These are phyloP conservation scores for Drosophila bocki DNA, from an alignment of 1,140 invertebrate genomes.

Conservation along the genomic window DNA sequence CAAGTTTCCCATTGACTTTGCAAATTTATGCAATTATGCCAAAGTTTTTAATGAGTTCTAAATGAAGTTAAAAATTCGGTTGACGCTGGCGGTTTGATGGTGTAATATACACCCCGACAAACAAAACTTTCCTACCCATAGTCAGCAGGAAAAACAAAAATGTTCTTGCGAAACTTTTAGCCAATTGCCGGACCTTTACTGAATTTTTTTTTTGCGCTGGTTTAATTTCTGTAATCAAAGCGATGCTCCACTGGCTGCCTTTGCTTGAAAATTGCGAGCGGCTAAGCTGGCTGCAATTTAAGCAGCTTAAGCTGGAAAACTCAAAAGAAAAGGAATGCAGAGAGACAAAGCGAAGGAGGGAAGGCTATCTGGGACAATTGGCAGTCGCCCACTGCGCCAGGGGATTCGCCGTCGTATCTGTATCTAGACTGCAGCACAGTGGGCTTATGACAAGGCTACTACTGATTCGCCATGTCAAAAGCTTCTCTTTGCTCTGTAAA, in stretches of 20 bases:
- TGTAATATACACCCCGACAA: slow-evolving; percentile 71
- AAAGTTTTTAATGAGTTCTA: slow-evolving; percentile 83
- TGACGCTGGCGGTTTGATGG: slow-evolving; percentile 68
- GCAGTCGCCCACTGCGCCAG: slow-evolving; percentile 39
- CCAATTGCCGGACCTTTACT: slow-evolving; percentile 46
- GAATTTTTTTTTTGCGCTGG: not conserved
- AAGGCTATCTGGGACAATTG: slow-evolving; percentile 27
- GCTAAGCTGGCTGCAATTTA: slow-evolving; percentile 38
- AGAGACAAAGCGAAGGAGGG: not conserved
- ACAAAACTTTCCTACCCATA: slow-evolving; percentile 57
- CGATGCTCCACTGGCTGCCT: slow-evolving; percentile 10
- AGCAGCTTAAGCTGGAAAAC: slow-evolving; percentile 32
- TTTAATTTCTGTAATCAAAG: slow-evolving; percentile 52
- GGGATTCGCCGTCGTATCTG: slow-evolving; percentile 41
- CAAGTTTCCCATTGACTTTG: slow-evolving; percentile 79
- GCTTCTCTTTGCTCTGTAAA: slow-evolving; percentile 13
- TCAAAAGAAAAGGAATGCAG: slow-evolving; percentile 1
- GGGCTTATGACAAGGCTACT: slow-evolving; percentile 47
- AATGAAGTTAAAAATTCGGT: slow-evolving; percentile 81
- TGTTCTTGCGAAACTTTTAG: slow-evolving; percentile 40
- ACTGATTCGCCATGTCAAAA: slow-evolving; percentile 44
- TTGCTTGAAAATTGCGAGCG: slow-evolving; percentile 14
- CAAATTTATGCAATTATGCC: slow-evolving; percentile 82
- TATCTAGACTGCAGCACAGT: slow-evolving; percentile 43
- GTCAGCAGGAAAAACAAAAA: slow-evolving; percentile 26